Evolutionary conservation across 2,797 vertebrate species (phyloP), one percentile per base, ranked within the genome.

Genomic region (Naso thynnoides): DNA sequence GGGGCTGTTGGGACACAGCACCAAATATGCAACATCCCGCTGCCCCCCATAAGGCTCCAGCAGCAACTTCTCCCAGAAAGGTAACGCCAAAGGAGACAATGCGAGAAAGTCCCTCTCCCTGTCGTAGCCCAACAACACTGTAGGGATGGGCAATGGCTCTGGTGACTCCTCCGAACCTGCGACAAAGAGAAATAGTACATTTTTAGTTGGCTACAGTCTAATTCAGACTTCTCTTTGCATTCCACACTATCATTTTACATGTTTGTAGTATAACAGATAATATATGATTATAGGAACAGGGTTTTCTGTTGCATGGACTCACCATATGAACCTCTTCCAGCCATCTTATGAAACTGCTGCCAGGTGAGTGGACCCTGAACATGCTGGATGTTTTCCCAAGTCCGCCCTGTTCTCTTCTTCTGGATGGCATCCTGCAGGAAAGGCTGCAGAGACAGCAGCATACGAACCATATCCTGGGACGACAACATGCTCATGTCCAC

Each of bases 291-390:
- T 55, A 45, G 45, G 39, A 21, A 68, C 15, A 50, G 16, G 18
- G 2, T 27, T 27, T 50, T 55, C 18, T 11, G 21, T 5, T 39
- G 3, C 10, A 21, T 21, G 18, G 57, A 36, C 88, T 91, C 90
- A 99, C 98, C 98, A 0, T 99, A 99, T 64, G 98, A 99, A n/a
- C 98, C 98, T 56, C 98, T 94, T 23, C 98, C 98, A 1, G 98
- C 98, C 97, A 98, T 99, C 81, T 99, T 99, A 76, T 99, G 98
- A 93, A 99, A 99, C 63, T 99, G 98, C 92, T 99, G 98, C 98
- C 98, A 99, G 58, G 98, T 99, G 79, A 99, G 97, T 0, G 98
- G 98, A 14, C 98, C 98, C 93, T 99, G 98, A 67, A 99, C 98
- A 0, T 99, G 98, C 91, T 99, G 98, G 88, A 99, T 99, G 73